Base-by-base conservation (phyloP, 1,140 invertebrate genomes). In the Trigoniulus corallinus region DNA sequence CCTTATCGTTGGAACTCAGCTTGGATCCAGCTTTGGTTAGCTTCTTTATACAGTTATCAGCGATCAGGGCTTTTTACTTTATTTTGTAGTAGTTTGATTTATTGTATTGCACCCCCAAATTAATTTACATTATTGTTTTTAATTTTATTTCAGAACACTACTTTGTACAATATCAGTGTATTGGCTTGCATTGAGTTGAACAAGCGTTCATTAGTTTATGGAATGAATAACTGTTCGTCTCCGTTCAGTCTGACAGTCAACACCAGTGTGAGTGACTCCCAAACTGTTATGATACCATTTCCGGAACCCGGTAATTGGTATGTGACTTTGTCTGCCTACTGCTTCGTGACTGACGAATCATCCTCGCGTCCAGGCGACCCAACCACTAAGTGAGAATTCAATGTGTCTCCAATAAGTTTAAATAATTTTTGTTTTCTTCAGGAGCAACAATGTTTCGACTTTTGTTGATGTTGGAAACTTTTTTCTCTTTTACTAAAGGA, bases 21-120 rank as follows among this genome's bases (percentile, higher is more conserved):
- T 47, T 61, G 15, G 58, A 57, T 21, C 51, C 52, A 21, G 55
- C 53, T 24, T 47, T 59, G 39, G 58, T 60, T 29, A 56, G 57
- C 50, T 23, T 39, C 4, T 34, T 34, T 7, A 34, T 34, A 34
- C 15, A 15, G 29, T 34, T 24, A 15, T 7, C 29, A 34, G 29
- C 15, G 15, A 34, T 34, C 7, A 7, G 12, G 7, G 7, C 25
- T 47, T 47, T 26, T 47, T 47, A 43, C 24, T 7, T 39, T 10
- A 3, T 50, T 43, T 15, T n/a, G n/a, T n/a, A n/a, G n/a, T n/a
- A n/a, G n/a, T n/a, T n/a, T n/a, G n/a, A n/a, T n/a, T n/a, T n/a
- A n/a, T n/a, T n/a, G n/a, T n/a, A n/a, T n/a, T n/a, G n/a, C n/a
- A n/a, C n/a, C n/a, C n/a, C n/a, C n/a, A n/a, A n/a, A n/a, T n/a